Conservation (phyloP, 2,888 invertebrate species). For the Cryptophagus acutangulus region DNA sequence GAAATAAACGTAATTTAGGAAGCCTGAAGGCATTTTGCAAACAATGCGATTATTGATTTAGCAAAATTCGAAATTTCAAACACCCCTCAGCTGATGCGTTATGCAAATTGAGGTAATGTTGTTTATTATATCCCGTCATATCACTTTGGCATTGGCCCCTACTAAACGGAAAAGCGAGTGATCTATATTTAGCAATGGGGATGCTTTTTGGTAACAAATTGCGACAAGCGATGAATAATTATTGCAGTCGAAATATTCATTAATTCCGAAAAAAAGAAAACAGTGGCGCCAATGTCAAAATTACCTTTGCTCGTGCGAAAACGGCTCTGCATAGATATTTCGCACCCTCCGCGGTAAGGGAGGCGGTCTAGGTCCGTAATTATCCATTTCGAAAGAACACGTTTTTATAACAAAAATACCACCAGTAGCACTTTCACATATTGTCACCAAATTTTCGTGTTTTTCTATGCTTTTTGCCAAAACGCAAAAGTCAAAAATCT, state of each 20-base stretch:
- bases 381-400: slow-evolving; percentile 51
- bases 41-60: neutral
- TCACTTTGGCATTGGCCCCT: slow-evolving; percentile 14
- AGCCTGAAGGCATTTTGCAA: slow-evolving; percentile 1
- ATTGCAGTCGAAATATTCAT: no score
- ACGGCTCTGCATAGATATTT: slow-evolving; percentile 64
- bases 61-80: neutral
- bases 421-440: slow-evolving; percentile 1
- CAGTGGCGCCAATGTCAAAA: neutral
- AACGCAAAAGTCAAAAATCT: no score
- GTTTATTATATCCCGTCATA: slow-evolving; percentile 28
- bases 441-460: slow-evolving; percentile 1
- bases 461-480: no score
- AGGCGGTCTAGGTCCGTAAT: slow-evolving; percentile 60
- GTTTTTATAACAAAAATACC: neutral
- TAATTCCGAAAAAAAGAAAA: neutral
- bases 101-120: slow-evolving; percentile 25
- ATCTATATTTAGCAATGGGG: neutral
- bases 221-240: no score
- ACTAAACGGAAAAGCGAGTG: slow-evolving; percentile 1
- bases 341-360: slow-evolving; percentile 59
- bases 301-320: slow-evolving; percentile 54
- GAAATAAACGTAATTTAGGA: no score
- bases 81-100: slow-evolving; percentile 6
- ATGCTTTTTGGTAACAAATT: no score